Evolutionary conservation across 1,140 invertebrate species (phyloP), one percentile per base, ranked within the genome.

Genomic region (Brachystomella parvula): DNA sequence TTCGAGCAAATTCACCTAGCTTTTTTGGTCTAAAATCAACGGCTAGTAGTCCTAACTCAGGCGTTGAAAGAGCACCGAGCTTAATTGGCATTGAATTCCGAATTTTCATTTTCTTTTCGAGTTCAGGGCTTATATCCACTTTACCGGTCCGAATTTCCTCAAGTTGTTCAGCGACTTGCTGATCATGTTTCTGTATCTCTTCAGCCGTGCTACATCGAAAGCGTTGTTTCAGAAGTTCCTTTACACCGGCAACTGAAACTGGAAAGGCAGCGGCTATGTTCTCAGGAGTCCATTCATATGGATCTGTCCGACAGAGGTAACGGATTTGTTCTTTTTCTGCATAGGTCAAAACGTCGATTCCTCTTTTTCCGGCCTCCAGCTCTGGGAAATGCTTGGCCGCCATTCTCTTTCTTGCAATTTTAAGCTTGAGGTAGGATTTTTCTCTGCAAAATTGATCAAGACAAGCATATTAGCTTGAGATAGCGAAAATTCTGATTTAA

Each of bases 321-420:
- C 83, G 79, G 57, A 94, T 92, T 77, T 92, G 85, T 77, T 91
- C 83, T 75, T 89, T 92, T 75, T 93, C 90, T 68, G 83, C 82
- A 81, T 85, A 91, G 0, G 89, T 90, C 63, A 94, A 74, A n/a
- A 94, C 82, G 74, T 85, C 88, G 0, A 86, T 83, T 64, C 85
- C 79, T 64, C 83, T 68, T 29, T 61, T 17, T 0, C 33, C 9
- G 6, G 9, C 6, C 19, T 32, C 19, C n/a, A 60, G 29, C 68
- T 84, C 79, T 56, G 85, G 85, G 74, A 90, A 88, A 74, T 88
- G 89, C 76, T 89, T 90, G n/a, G 81, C 30, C 6, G 28, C 24
- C 9, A 35, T 24, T 21, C 61, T 68, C 1, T 28, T 12, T 35
- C 47, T 21, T 2, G 31, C 6, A 21, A 28, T 26, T 28, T 58